These are phyloP conservation scores for Gracilinanus agilis DNA, from an alignment of 2,113 vertebrate genomes.

Conservation along the genomic window DNA sequence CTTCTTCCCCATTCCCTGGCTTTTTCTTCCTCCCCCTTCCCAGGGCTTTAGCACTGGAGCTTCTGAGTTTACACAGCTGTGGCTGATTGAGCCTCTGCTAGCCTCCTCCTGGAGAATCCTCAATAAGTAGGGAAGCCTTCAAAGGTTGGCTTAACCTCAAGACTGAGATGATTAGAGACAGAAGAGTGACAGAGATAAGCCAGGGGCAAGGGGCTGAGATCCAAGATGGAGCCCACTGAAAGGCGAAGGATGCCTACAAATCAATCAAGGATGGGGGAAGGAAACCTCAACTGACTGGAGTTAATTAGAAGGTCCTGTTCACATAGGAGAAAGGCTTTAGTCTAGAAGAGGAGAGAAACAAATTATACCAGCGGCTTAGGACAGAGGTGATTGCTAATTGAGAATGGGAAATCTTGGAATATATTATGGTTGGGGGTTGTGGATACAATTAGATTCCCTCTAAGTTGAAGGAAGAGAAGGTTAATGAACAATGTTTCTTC, in stretches of 20 bases:
- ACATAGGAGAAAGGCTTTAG: slow-evolving; percentile 6
- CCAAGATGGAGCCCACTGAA: slow-evolving; percentile 9
- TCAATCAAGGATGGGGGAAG: background rate
- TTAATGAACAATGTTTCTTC: background rate
- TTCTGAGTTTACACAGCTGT: slow-evolving; percentile 13
- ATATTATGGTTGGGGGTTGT: background rate
- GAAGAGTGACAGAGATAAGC: background rate
- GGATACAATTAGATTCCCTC: background rate
- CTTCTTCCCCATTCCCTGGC: background rate
- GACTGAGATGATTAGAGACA: slow-evolving; percentile 6
- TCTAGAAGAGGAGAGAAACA: background rate
- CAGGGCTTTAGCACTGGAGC: background rate
- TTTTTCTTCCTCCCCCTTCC: background rate
- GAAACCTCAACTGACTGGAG: slow-evolving; percentile 9
- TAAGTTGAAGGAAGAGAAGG: background rate
- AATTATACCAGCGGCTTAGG: slow-evolving; percentile 21
- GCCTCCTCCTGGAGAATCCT: slow-evolving; percentile 21
- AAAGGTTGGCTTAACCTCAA: slow-evolving; percentile 6
- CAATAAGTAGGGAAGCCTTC: background rate
- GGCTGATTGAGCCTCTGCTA: background rate
- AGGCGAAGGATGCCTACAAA: background rate
- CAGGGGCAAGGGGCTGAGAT: background rate
- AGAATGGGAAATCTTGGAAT: background rate
- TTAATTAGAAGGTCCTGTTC: slow-evolving; percentile 37
- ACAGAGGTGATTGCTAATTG: background rate